A percentile compares a stretch with the other conserved stretches of the same genome.
phyloP scores from a whole-genome alignment of 1,140 invertebrate genomes.

The Oppia nitens region DNA sequence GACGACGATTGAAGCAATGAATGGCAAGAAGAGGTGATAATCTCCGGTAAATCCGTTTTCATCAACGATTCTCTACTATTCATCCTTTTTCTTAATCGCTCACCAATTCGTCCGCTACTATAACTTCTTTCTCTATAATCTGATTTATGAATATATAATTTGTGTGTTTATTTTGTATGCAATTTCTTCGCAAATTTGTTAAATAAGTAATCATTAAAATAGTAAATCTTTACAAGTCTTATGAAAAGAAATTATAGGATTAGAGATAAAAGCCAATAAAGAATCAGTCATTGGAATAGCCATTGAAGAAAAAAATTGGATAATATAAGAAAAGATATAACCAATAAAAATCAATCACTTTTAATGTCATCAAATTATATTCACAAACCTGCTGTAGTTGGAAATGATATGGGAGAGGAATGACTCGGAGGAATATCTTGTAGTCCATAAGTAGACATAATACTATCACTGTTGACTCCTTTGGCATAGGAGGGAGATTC shows the following conservation, averaged over 20 bases:
- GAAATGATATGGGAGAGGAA: background rate
- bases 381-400: background rate
- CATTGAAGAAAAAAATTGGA: background rate
- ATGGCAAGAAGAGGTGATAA: background rate
- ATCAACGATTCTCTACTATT: background rate
- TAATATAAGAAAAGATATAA: background rate
- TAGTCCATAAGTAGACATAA: background rate
- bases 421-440: background rate
- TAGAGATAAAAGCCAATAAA: no score
- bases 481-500: conserved; percentile 38
- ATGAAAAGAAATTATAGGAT: no score
- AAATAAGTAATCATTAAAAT: no score
- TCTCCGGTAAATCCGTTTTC: background rate
- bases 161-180: no score
- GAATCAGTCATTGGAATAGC: no score
- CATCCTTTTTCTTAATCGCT: background rate
- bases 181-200: no score
- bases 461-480: conserved; percentile 37
- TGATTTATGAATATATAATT: no score
- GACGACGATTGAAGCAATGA: background rate
- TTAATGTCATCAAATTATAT: background rate
- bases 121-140: background rate
- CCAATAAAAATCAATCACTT: background rate
- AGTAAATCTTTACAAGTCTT: no score
- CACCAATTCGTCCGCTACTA: background rate